Conservation (phyloP, 2,888 invertebrate species). For the Octonoba sinensis region DNA sequence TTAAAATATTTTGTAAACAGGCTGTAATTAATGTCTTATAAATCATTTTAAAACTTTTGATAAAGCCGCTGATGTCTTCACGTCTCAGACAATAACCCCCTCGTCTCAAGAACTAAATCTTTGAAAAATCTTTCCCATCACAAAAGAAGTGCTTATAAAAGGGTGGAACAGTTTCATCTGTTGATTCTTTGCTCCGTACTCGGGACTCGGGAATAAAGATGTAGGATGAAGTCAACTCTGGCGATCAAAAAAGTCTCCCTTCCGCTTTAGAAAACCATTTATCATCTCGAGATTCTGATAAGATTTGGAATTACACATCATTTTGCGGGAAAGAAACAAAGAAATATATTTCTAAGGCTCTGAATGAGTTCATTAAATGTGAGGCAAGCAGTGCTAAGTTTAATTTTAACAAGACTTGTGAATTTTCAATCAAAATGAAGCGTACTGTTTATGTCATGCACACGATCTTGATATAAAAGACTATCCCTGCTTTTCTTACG, state of each 20-base stretch:
- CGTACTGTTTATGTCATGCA: conserved; percentile 28
- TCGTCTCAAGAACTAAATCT: conserved; percentile 1
- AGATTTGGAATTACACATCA: background rate
- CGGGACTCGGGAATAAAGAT: too few relatives aligned
- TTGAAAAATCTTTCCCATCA: conserved; percentile 1
- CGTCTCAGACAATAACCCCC: background rate
- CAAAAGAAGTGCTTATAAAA: conserved; percentile 1
- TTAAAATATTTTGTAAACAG: conserved; percentile 6
- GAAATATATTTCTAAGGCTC: conserved; percentile 1
- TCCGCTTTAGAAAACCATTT: background rate
- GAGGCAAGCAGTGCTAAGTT: background rate
- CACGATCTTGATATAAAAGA: conserved; percentile 7
- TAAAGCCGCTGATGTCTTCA: background rate
- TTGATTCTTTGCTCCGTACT: conserved; percentile 7
- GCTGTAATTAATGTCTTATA: conserved; percentile 9
- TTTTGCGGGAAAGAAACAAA: background rate
- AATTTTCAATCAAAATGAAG: conserved; percentile 16
- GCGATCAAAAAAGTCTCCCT: background rate
- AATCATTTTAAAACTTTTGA: conserved; percentile 8
- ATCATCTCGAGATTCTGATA: background rate
- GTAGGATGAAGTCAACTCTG: too few relatives aligned
- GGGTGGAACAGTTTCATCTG: background rate
- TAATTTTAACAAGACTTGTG: conserved; percentile 6
- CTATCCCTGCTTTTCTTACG: conserved; percentile 9
- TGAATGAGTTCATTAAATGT: conserved; percentile 22